Evolutionary conservation across 1,140 invertebrate genomes (phyloP).

Genomic region (Chelonus insularis): DNA sequence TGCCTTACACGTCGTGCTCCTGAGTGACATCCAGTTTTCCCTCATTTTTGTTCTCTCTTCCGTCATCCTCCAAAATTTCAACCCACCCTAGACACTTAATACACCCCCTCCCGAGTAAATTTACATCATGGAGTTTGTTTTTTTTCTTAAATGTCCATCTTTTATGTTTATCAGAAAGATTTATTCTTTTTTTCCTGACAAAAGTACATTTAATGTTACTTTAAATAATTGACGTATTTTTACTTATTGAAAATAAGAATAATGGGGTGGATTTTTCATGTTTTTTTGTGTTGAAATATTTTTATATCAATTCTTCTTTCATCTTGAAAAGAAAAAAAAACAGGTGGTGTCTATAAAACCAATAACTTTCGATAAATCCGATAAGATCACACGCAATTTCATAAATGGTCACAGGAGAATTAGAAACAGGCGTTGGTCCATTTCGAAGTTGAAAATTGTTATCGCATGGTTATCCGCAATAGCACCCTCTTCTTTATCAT

Average conservation of each 20-base stretch:
- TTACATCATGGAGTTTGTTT: not conserved
- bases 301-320: no score
- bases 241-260: no score
- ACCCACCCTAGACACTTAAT: not conserved
- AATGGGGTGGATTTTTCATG: no score
- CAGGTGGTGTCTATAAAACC: slow-evolving; percentile 24
- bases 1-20: slow-evolving; percentile 48
- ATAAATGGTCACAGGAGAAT: slow-evolving; percentile 28
- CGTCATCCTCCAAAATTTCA: slow-evolving; percentile 9
- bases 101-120: no score
- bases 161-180: no score
- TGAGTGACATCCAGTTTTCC: slow-evolving; percentile 37
- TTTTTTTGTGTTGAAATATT: no score
- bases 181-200: no score
- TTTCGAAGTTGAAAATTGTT: slow-evolving; percentile 18
- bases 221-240: no score
- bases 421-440: slow-evolving; percentile 1
- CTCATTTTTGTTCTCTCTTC: slow-evolving; percentile 7
- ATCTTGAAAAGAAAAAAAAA: not conserved
- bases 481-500: not conserved
- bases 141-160: not conserved
- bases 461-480: slow-evolving; percentile 32
- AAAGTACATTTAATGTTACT: no score
- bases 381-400: slow-evolving; percentile 33
- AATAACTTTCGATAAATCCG: slow-evolving; percentile 24